Percentiles rank a stretch among this genome's conserved stretches.
Conservation (phyloP, 1,140 invertebrate genomes). For the Ceratina japonica region DNA sequence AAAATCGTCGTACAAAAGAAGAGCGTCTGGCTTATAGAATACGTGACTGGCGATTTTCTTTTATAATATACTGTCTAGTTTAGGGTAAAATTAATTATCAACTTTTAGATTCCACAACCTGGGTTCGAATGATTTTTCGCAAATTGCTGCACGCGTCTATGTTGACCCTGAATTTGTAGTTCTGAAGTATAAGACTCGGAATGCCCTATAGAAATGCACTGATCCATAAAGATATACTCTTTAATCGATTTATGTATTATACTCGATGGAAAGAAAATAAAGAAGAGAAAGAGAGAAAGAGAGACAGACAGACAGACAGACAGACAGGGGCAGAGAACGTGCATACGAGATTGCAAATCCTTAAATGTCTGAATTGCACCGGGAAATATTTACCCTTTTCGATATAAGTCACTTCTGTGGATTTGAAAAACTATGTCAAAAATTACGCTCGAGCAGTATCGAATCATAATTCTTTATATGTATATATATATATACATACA, state of each 20-base stretch:
- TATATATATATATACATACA: constrained; percentile 7
- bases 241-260: constrained; percentile 50
- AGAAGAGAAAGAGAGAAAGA: not conserved
- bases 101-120: not conserved
- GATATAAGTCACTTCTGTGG: constrained; percentile 68
- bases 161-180: constrained; percentile 38
- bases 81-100: not conserved
- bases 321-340: constrained; percentile 38
- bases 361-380: constrained; percentile 56
- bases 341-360: constrained; percentile 45
- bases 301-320: not conserved
- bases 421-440: constrained; percentile 63
- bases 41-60: constrained; percentile 23
- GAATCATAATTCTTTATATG: constrained; percentile 32
- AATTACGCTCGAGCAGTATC: constrained; percentile 57
- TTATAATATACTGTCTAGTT: constrained; percentile 23
- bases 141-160: constrained; percentile 8
- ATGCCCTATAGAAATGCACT: constrained; percentile 69
- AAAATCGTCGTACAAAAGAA: constrained; percentile 43
- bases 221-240: constrained; percentile 57
- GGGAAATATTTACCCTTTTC: constrained; percentile 47
- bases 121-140: not conserved
- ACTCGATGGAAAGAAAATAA: not conserved
- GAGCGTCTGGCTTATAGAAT: constrained; percentile 39
- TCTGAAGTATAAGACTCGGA: constrained; percentile 59